Base-by-base conservation (phyloP, 2,113 vertebrate genomes). In the Phocoena phocoena region DNA sequence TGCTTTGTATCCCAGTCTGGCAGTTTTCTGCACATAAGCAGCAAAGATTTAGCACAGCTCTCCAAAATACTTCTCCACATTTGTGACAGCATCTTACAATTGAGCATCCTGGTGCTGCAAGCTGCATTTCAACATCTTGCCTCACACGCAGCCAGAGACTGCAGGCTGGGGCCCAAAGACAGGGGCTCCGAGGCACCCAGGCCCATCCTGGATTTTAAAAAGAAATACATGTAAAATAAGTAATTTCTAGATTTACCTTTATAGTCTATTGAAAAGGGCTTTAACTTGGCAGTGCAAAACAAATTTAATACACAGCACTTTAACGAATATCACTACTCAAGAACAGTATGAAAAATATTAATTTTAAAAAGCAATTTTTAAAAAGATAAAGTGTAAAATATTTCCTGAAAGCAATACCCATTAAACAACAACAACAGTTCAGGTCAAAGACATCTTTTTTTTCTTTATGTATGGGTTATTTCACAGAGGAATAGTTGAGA, bases 31-130 rank as follows among this genome's bases (percentile, higher is more conserved):
- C 38, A 99, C 99, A 28, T 99, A 99, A 62, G 98, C 99, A 63
- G 99, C 99, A 98, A 99, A 99, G 96, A 99, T 98, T 98, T 99
- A 99, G 98, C 99, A 99, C 98, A 99, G 98, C 96, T 99, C 99
- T 87, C 99, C 99, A 98, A 99, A 99, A 98, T 99, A 99, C 98
- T 99, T 99, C 98, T 99, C 99, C 97, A 99, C 99, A 83, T 99
- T 99, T 93, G 99, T 99, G 98, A 99, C 99, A 89, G 99, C 99
- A 90, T 99, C 99, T 98, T 99, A 99, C 94, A 99, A 99, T 98
- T 99, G 99, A 96, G 98, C 99, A 98, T 99, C 99, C 96, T 88
- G 95, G 96, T 63, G 96, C 47, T 95, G 96, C 95, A 98, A 71
- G 25, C 63, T 92, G 80, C 91, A 84, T 60, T 91, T 94, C 76